Percentiles rank a stretch among this genome's conserved stretches.
Evolutionary conservation across 2,888 invertebrate species (phyloP).

Genomic region (Stegophylla sp.): DNA sequence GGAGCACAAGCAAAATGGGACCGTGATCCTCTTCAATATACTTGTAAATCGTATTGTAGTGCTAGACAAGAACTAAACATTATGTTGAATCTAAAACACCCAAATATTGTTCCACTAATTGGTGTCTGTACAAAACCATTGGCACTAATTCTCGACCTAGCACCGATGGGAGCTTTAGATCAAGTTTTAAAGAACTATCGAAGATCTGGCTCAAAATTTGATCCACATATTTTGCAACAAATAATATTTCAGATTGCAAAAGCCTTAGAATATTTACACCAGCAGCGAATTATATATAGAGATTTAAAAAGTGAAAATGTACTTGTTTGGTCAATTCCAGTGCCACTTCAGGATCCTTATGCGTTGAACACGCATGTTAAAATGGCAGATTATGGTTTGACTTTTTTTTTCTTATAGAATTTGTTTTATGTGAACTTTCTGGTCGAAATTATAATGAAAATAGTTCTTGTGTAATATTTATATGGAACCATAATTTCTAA

Average conservation of each 20-base stretch:
- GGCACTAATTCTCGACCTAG: slow-evolving; percentile 85
- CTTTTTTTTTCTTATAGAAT: background rate
- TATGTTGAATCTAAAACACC: slow-evolving; percentile 81
- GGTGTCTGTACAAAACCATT: slow-evolving; percentile 69
- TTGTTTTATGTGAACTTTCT: slow-evolving; percentile 44
- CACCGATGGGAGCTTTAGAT: slow-evolving; percentile 91
- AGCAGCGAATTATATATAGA: slow-evolving; percentile 88
- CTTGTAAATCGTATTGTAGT: slow-evolving; percentile 95
- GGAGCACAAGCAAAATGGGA: slow-evolving; percentile 89
- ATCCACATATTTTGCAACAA: slow-evolving; percentile 81
- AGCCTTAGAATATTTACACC: slow-evolving; percentile 94
- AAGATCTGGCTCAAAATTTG: slow-evolving; percentile 81
- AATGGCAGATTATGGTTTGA: slow-evolving; percentile 89
- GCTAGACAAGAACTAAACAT: slow-evolving; percentile 94
- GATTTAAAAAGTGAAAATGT: slow-evolving; percentile 97
- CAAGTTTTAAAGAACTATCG: slow-evolving; percentile 83
- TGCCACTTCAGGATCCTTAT: slow-evolving; percentile 74
- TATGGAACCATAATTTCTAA: no score
- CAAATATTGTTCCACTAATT: slow-evolving; percentile 89
- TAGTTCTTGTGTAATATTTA: no score
- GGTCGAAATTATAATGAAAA: background rate
- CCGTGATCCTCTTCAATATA: slow-evolving; percentile 87
- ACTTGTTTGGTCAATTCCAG: slow-evolving; percentile 94
- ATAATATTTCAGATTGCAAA: slow-evolving; percentile 84
- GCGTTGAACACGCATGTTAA: slow-evolving; percentile 83